These are phyloP conservation scores for Steinernema scapterisci DNA, from an alignment of 2,888 invertebrate genomes.

Conservation along the genomic window DNA sequence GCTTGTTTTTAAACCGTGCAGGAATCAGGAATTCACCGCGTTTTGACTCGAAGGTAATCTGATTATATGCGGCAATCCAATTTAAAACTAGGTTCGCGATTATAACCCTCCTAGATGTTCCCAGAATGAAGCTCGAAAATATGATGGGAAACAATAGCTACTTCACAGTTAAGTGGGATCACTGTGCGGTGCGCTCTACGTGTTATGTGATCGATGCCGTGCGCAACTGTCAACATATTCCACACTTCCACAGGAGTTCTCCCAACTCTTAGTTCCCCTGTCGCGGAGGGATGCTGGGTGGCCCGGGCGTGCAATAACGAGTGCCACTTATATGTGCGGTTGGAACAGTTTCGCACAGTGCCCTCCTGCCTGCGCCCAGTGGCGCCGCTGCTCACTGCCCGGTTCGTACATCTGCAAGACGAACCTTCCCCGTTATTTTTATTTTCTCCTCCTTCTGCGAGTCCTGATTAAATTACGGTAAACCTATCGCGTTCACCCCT, in stretches of 20 bases:
- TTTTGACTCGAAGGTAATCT: too few relatives aligned
- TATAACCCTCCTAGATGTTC: too few relatives aligned
- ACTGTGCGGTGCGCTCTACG: not conserved
- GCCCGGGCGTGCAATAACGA: not conserved
- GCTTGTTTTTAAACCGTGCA: too few relatives aligned
- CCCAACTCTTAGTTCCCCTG: not conserved
- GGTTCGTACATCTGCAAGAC: too few relatives aligned
- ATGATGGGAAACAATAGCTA: too few relatives aligned
- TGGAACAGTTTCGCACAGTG: not conserved
- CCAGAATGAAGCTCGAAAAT: too few relatives aligned
- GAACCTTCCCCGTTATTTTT: not conserved
- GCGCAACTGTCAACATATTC: slow-evolving; percentile 22
- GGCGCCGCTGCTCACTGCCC: too few relatives aligned
- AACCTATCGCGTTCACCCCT: slow-evolving; percentile 13
- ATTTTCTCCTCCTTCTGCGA: not conserved
- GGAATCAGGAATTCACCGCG: too few relatives aligned
- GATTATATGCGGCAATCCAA: too few relatives aligned
- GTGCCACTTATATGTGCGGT: slow-evolving; percentile 10
- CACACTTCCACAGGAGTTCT: not conserved
- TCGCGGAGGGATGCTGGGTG: not conserved
- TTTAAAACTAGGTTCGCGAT: too few relatives aligned
- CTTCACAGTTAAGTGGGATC: too few relatives aligned
- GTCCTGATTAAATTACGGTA: slow-evolving; percentile 31
- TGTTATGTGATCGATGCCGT: slow-evolving; percentile 25
- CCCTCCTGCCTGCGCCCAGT: too few relatives aligned